Base-by-base conservation (phyloP, 2,888 invertebrate genomes). In the Cheilosia pagana region DNA sequence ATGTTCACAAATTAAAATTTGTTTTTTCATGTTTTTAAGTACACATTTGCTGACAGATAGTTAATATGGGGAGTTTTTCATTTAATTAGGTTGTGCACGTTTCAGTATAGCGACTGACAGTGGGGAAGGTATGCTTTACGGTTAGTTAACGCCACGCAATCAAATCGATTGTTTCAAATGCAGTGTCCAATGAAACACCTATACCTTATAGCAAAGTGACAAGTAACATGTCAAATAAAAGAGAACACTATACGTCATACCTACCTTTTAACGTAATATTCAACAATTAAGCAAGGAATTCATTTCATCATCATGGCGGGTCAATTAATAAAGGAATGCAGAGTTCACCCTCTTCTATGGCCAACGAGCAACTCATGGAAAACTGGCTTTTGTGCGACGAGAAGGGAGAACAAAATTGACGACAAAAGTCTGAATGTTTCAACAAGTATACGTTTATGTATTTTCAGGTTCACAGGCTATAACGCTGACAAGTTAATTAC, bases 251-350 rank as follows among this genome's bases (percentile, higher is more conserved):
- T 1, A 12, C 12, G 12, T 35, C 35, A 35, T 35, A 12, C 79
- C 65, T 76, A 63, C 48, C 75, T 50, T 75, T 76, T 63, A 52
- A 41, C 28, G 57, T 53, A 86, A 81, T 86, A 81, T 77, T 68
- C 76, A 72, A 55, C 86, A 81, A 86, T 86, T 86, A 86, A 77
- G 72, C 67, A 45, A 63, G 53, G 81, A 81, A 86, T 86, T 81
- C 68, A 68, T 81, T 81, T 86, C 81, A 81, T 86, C 72, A 65
- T 72, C 41, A 67, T 68, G 81, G 57, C 65, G 72, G 72, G 86
- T 86, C 86, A 86, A 86, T 86, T 86, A 86, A 86, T 77, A 63
- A 68, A 68, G 81, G 81, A 86, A 86, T 86, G 57, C 59, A 70
- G 74, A 70, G 65, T 70, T 39, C 85, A 75, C 83, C 72, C 62